Evolutionary conservation across 2,113 vertebrate species (phyloP), one percentile per base, ranked within the genome.

Genomic region (Empidonax alnorum): DNA sequence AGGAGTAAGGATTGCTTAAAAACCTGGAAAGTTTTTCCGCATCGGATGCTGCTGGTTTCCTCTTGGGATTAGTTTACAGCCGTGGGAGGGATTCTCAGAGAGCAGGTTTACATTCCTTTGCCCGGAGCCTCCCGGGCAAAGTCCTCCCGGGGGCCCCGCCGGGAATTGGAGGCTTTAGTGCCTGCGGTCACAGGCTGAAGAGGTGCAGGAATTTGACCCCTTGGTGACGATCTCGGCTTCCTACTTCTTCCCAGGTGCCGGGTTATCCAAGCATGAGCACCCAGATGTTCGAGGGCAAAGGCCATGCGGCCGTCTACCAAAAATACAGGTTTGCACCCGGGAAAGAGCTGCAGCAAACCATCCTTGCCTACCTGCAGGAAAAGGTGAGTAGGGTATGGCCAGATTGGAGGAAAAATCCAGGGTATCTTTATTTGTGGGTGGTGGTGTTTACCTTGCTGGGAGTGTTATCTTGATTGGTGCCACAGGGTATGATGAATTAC

Each of bases 281-380:
- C 41, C 96, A 94, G 39, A 90, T 98, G 92, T 99, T 98, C 12
- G 98, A 98, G 85, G 98, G 94, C 47, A 98, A 83, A 84, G 93
- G 97, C 8, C 98, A 99, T 1, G 98, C 98, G 0, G 96, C 97
- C 0, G 12, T 98, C 63, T 99, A 99, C 92, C 98, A 98, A 81
- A 98, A 97, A 77, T 99, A 98, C 94, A 97, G 98, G 69, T 97
- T 98, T 46, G 80, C 80, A 0, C 98, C 98, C 1, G 98, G 98
- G 24, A 73, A 96, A 21, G 96, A 97, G 49, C 66, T 98, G 68
- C 96, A 96, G 92, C 80, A 96, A 17, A 53, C 97, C 25, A 97
- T 98, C 93, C 87, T 98, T 35, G 33, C 95, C 25, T 98, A 98
- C 94, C 84, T 99, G 85, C 92, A 95, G 53, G 96, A 97, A 62